Conservation (phyloP, 1,140 invertebrate genomes). For the Microvelia longipes region DNA sequence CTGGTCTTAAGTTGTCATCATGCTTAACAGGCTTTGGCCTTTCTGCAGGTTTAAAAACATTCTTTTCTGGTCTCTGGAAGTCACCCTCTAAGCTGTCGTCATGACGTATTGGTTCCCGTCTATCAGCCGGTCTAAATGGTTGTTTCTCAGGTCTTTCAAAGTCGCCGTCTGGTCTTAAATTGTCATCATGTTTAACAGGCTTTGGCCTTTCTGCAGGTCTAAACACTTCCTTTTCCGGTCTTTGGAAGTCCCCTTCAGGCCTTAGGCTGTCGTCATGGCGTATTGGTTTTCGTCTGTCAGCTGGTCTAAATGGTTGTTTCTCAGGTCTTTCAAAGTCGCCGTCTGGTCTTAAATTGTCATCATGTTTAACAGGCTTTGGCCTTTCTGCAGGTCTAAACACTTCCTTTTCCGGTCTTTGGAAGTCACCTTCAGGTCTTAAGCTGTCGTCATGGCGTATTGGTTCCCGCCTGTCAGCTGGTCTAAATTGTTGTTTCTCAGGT, state of each 20-base stretch:
- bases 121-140: constrained; percentile 23
- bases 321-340: too few relatives aligned
- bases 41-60: constrained; percentile 20
- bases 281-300: too few relatives aligned
- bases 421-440: too few relatives aligned
- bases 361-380: too few relatives aligned
- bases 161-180: constrained; percentile 45
- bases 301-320: too few relatives aligned
- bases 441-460: too few relatives aligned
- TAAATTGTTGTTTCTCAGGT: constrained; percentile 23
- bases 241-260: constrained; percentile 31
- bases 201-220: constrained; percentile 33
- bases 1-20: constrained; percentile 41
- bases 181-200: constrained; percentile 29
- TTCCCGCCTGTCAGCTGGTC: too few relatives aligned
- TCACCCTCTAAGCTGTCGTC: constrained; percentile 48
- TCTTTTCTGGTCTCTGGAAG: constrained; percentile 29
- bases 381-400: constrained; percentile 37
- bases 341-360: too few relatives aligned
- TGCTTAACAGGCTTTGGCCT: constrained; percentile 33
- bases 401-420: too few relatives aligned
- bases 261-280: too few relatives aligned
- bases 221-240: constrained; percentile 25
- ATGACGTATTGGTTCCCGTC: constrained; percentile 21
- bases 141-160: constrained; percentile 31